Evolutionary conservation across 2,113 vertebrate species (phyloP).

Genomic region (Dasypus novemcinctus): DNA sequence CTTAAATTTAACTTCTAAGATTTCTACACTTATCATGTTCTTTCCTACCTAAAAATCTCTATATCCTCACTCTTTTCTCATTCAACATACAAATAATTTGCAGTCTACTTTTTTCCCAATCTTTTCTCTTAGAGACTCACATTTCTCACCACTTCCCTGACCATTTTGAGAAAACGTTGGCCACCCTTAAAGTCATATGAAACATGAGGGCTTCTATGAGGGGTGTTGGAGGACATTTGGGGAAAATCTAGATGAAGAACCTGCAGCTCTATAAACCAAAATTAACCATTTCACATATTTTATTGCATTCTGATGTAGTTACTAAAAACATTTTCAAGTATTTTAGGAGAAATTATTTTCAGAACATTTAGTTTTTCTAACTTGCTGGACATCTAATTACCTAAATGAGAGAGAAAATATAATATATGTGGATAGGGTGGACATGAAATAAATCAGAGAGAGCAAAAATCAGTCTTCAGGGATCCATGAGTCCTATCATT

Average conservation of each 20-base stretch:
- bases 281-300: neutral
- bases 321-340: neutral
- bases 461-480: neutral
- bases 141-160: conserved; percentile 5
- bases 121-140: neutral
- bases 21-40: neutral
- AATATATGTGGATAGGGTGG: neutral
- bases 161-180: neutral
- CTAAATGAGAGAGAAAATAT: neutral
- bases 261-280: neutral
- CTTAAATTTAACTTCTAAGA: neutral
- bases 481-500: neutral
- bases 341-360: neutral
- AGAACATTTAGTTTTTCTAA: neutral
- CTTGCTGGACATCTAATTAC: neutral
- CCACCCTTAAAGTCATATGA: neutral
- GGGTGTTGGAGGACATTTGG: neutral
- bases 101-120: neutral
- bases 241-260: neutral
- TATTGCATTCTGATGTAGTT: neutral
- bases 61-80: neutral
- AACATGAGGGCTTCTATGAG: neutral
- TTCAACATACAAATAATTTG: neutral
- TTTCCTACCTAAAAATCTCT: neutral
- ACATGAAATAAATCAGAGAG: neutral